Evolutionary conservation across 2,797 vertebrate species (phyloP), one percentile per base, ranked within the genome.

Genomic region (Balearica regulorum): DNA sequence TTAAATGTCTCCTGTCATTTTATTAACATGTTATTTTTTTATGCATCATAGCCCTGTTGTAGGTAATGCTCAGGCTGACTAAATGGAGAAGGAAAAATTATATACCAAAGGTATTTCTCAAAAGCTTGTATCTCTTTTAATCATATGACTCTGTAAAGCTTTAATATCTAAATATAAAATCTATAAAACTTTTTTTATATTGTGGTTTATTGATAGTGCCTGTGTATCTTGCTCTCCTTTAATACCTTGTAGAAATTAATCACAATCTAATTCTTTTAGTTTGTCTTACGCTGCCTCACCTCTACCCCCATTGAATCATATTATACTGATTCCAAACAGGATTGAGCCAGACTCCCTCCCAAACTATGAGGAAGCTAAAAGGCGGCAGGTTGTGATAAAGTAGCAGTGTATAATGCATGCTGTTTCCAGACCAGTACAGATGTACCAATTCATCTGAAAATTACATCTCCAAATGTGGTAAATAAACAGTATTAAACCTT

Each of bases 121-220:
- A 66, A 89, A 86, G 54, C 65, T 72, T 97, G 76, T 95, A 92
- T 92, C 14, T 96, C 88, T 95, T 62, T 77, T 81, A 87, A 58
- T 90, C 35, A 80, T 79, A 72, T 55, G 31, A 91, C 81, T 85
- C 85, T 96, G 94, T 96, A 96, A 96, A 96, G 53, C 49, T 94
- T 96, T 96, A 92, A 89, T 94, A 95, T 61, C 68, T 64, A 91
- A 96, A 96, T 96, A 96, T 83, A 96, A 93, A 87, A 73, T 71
- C 68, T 83, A 39, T 71, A 53, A 78, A 88, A 68, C n/a, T 20
- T 39, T 71, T 87, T 76, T 72, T 43, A 84, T 51, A 51, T 28
- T 91, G 96, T 95, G 81, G 12, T 93, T 94, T 92, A 72, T 83
- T 95, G 61, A 33, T 81, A 81, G 54, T 82, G 48, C 51, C 69